Conservation (phyloP, 2,797 vertebrate genomes). For the Danionella dracula region DNA sequence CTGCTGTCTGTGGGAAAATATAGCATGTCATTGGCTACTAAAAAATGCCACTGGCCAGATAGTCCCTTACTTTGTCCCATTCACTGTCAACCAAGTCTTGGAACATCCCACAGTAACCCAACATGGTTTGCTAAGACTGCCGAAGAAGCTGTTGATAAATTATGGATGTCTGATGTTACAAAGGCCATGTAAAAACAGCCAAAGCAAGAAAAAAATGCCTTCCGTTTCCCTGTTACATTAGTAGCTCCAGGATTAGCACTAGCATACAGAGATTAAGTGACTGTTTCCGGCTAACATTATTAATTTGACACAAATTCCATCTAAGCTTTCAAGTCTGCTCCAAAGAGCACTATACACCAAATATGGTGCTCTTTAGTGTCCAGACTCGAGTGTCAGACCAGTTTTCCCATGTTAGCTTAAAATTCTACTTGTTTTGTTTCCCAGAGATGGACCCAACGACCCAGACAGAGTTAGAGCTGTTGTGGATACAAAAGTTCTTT, state of each 20-base stretch:
- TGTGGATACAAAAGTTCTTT: slow-evolving; percentile 13
- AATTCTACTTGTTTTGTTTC: slow-evolving; percentile 36
- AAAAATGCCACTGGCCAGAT: slow-evolving; percentile 64
- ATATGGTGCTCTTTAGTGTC: slow-evolving; percentile 26
- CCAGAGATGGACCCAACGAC: slow-evolving; percentile 40
- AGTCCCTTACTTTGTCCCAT: slow-evolving; percentile 54
- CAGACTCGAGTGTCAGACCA: slow-evolving; percentile 23
- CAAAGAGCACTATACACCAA: slow-evolving; percentile 25
- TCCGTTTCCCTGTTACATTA: neutral
- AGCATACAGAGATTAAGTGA: slow-evolving; percentile 19
- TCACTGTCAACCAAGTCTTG: slow-evolving; percentile 54
- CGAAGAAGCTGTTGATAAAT: slow-evolving; percentile 2
- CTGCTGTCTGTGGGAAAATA: slow-evolving; percentile 68
- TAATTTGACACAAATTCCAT: slow-evolving; percentile 27
- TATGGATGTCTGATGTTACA: neutral
- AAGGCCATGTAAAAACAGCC: too few species aligned
- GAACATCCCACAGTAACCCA: neutral
- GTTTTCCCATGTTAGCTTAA: slow-evolving; percentile 39
- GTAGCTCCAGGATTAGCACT: slow-evolving; percentile 7
- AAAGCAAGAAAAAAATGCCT: neutral
- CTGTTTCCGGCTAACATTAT: slow-evolving; percentile 20
- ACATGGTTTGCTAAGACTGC: neutral
- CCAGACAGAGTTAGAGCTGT: slow-evolving; percentile 21
- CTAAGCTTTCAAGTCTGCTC: slow-evolving; percentile 19
- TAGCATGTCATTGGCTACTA: slow-evolving; percentile 50